Conservation (phyloP, 2,797 vertebrate species). For the Amphiprion clarkii region DNA sequence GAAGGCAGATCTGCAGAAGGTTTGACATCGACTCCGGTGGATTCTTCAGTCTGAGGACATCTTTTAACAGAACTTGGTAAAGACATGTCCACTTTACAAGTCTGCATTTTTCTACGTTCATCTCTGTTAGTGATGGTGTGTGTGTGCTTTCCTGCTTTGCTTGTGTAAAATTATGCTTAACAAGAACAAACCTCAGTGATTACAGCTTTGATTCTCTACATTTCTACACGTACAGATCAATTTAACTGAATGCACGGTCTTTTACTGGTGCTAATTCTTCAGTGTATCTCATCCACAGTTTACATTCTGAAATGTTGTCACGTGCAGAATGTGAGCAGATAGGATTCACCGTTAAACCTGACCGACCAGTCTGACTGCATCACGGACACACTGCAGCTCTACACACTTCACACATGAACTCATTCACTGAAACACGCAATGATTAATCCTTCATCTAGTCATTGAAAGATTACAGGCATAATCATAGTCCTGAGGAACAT, state of each 20-base stretch:
- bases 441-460: background rate
- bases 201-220: background rate
- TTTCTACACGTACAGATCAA: no score
- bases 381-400: no score
- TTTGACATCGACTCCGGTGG: background rate
- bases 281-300: no score
- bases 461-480: background rate
- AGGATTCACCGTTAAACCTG: conserved; percentile 65
- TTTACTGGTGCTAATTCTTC: background rate
- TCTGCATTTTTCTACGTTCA: conserved; percentile 13
- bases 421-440: background rate
- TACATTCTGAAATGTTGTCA: background rate
- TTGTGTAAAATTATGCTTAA: background rate
- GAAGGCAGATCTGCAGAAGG: background rate
- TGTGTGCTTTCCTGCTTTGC: background rate
- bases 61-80: conserved; percentile 54
- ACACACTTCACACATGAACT: background rate
- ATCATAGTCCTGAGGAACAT: background rate
- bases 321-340: conserved; percentile 30
- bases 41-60: background rate
- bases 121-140: conserved; percentile 1
- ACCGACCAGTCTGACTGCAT: conserved; percentile 45
- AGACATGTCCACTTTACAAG: background rate
- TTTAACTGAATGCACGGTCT: no score
- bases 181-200: no score